Evolutionary conservation across 35 echinoderm and acorn worm genomes (phyloP).

Genomic region (Lytechinus pictus): DNA sequence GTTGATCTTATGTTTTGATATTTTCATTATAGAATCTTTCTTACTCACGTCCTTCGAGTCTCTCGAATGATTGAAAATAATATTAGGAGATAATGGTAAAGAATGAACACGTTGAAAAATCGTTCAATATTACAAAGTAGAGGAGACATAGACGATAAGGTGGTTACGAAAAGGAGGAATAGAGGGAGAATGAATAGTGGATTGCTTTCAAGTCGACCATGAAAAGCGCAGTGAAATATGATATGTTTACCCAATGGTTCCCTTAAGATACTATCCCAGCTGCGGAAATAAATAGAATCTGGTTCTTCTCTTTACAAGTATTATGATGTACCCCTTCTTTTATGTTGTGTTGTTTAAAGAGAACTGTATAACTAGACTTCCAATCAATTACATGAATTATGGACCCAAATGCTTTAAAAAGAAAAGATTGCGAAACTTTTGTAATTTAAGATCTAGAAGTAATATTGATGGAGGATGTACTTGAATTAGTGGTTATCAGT

Average conservation of each 20-base stretch:
- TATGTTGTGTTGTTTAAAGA: background rate
- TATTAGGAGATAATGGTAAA: background rate
- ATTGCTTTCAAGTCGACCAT: background rate
- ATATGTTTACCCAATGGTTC: background rate
- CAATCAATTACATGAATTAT: slow-evolving; percentile 3
- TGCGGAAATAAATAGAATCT: background rate
- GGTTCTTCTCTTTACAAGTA: background rate
- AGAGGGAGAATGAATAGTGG: no score
- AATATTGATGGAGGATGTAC: no score
- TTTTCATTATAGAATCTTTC: no score
- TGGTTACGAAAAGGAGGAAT: no score
- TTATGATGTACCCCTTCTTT: background rate
- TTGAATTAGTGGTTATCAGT: background rate
- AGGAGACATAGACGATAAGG: background rate
- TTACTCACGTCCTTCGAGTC: no score
- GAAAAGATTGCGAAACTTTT: no score
- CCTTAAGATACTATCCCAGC: background rate
- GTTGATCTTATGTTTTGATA: no score
- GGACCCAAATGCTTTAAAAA: background rate
- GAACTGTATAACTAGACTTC: background rate
- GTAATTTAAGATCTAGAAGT: no score
- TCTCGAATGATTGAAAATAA: no score
- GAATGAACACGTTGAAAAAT: background rate
- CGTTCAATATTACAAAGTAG: background rate
- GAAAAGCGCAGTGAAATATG: background rate